These are phyloP conservation scores for Eidolon helvum DNA, from an alignment of 2,113 vertebrate species.

Conservation along the genomic window DNA sequence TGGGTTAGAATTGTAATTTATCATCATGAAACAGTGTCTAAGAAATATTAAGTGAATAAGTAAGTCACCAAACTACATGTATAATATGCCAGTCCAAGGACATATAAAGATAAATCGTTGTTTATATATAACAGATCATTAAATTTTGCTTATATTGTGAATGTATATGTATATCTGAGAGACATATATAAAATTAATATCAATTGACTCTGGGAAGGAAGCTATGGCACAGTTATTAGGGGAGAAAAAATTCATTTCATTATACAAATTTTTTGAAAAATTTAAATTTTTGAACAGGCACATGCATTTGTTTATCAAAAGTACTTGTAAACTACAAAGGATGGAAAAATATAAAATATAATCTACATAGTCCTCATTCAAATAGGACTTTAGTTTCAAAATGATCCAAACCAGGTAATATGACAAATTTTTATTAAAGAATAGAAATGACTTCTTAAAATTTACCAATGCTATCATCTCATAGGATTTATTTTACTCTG, in stretches of 20 bases:
- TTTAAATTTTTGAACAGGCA: neutral
- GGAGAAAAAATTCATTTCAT: neutral
- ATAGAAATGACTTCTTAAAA: neutral
- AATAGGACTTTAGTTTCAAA: neutral
- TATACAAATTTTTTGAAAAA: neutral
- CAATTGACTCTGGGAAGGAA: neutral
- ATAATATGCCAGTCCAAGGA: neutral
- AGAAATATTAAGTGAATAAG: neutral
- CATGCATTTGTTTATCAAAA: neutral
- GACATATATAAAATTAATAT: neutral
- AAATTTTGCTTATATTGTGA: neutral
- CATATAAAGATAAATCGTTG: neutral
- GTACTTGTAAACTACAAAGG: neutral
- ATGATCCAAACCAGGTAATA: neutral
- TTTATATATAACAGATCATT: neutral
- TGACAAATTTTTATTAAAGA: neutral
- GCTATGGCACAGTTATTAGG: neutral
- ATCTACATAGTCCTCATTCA: neutral
- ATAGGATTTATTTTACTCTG: neutral
- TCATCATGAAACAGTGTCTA: neutral
- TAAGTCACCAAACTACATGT: neutral
- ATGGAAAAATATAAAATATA: neutral
- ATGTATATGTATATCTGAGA: neutral
- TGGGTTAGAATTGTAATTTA: constrained; percentile 4
- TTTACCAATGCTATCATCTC: neutral